Evolutionary conservation across 1,140 invertebrate species (phyloP).

Genomic region (Piezodorus guildinii): DNA sequence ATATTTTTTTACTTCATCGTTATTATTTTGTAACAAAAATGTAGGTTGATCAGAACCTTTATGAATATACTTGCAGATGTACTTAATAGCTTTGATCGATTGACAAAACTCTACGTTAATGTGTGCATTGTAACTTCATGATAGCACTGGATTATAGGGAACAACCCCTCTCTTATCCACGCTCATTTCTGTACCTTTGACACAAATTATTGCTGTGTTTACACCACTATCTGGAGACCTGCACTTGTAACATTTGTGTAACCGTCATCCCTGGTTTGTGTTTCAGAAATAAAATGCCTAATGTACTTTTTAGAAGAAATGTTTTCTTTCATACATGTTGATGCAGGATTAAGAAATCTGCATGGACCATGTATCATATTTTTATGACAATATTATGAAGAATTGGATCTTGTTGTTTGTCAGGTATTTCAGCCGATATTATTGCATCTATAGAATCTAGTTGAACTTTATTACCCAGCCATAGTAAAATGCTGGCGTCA

Average conservation of each 20-base stretch:
- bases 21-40: too few species aligned
- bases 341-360: constrained; percentile 31
- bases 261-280: constrained; percentile 32
- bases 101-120: too few species aligned
- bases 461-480: constrained; percentile 26
- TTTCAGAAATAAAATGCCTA: constrained; percentile 29
- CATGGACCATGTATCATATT: constrained; percentile 34
- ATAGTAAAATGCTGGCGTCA: constrained; percentile 33
- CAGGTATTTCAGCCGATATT: constrained; percentile 25
- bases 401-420: constrained; percentile 23
- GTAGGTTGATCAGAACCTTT: too few species aligned
- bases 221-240: constrained; percentile 7
- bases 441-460: constrained; percentile 27
- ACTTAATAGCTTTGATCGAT: too few species aligned
- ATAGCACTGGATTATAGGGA: too few species aligned
- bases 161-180: constrained; percentile 23
- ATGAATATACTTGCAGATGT: too few species aligned
- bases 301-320: constrained; percentile 34
- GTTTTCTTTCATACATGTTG: constrained; percentile 35
- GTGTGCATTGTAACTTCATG: too few species aligned
- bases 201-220: neutral
- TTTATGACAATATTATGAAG: constrained; percentile 32
- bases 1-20: too few species aligned
- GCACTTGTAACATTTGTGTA: constrained; percentile 34
- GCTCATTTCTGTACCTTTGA: constrained; percentile 22